Percentiles rank a stretch among this genome's conserved stretches.
Evolutionary conservation across 2,113 vertebrate genomes (phyloP).

Genomic region (Salvelinus fontinalis): DNA sequence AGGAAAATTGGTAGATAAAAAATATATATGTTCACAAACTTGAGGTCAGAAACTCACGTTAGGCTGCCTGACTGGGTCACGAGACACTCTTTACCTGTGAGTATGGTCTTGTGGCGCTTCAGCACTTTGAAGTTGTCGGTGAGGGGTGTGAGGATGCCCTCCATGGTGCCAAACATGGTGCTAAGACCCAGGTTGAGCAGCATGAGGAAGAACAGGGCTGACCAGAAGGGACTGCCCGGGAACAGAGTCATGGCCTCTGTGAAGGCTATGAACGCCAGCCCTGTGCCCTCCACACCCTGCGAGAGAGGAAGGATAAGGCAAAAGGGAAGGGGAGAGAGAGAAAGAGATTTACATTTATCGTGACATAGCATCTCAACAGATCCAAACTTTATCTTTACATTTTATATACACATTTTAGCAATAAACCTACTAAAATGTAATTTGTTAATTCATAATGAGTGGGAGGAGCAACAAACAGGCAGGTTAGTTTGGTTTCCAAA

Average conservation of each 20-base stretch:
- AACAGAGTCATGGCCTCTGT: conserved; percentile 78
- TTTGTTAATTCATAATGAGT: not conserved
- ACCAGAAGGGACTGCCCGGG: conserved; percentile 81
- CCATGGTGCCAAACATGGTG: conserved; percentile 78
- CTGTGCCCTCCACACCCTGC: conserved; percentile 77
- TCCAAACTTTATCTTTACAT: too few relatives aligned
- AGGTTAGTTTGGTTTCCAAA: not conserved
- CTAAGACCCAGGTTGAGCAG: conserved; percentile 78
- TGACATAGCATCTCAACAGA: too few relatives aligned
- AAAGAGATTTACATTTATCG: not conserved
- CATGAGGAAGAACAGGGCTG: conserved; percentile 81
- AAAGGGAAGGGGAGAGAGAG: not conserved
- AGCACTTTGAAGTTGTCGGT: conserved; percentile 76
- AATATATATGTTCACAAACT: too few relatives aligned
- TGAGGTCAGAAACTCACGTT: too few relatives aligned
- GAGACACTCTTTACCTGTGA: conserved; percentile 68
- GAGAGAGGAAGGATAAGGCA: not conserved
- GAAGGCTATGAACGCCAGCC: conserved; percentile 79
- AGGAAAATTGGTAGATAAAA: too few relatives aligned
- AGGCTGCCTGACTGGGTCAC: not conserved
- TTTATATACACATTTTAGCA: not conserved
- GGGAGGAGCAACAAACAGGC: not conserved
- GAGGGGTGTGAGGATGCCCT: conserved; percentile 80
- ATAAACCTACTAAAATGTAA: not conserved
- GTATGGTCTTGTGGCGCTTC: conserved; percentile 68